Percentiles rank a stretch among this genome's conserved stretches.
Conservation (phyloP, 2,113 vertebrate species). For the Oryzias melastigma region DNA sequence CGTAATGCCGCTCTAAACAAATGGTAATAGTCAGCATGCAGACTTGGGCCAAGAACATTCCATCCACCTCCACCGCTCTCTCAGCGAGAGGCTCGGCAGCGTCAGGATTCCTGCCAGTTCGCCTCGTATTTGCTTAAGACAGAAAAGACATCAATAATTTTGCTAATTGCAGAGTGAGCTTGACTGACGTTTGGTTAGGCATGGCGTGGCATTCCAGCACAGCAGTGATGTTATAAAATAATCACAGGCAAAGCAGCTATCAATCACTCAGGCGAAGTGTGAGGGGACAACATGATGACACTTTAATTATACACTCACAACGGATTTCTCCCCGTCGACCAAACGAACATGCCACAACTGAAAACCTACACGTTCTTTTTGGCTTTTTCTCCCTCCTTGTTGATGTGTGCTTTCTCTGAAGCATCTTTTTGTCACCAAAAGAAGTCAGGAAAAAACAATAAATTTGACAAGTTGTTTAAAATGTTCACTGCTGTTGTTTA, state of each 20-base stretch:
- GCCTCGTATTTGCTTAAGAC: conserved; percentile 53
- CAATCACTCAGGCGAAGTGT: conserved; percentile 63
- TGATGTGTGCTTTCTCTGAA: neutral
- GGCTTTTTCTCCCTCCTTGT: neutral
- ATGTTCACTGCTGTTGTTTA: conserved; percentile 22
- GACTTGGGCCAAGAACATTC: conserved; percentile 56
- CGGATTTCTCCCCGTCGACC: conserved; percentile 70
- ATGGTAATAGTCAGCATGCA: conserved; percentile 37
- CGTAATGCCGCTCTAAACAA: conserved; percentile 32
- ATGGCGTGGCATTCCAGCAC: conserved; percentile 57
- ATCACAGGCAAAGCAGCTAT: conserved; percentile 72
- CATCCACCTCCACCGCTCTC: conserved; percentile 32
- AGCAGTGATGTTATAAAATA: conserved; percentile 71
- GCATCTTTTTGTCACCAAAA: neutral
- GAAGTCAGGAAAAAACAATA: neutral
- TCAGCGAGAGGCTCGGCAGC: conserved; percentile 13
- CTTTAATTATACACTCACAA: conserved; percentile 69
- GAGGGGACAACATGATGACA: conserved; percentile 66
- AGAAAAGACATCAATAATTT: conserved; percentile 68
- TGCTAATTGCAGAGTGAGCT: conserved; percentile 69
- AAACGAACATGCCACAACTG: conserved; percentile 69
- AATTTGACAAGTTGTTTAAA: conserved; percentile 11
- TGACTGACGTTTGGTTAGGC: conserved; percentile 67
- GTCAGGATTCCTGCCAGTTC: conserved; percentile 30
- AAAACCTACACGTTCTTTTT: conserved; percentile 52